Conservation (phyloP, 2,797 vertebrate species). For the Jordanella pulchra region DNA sequence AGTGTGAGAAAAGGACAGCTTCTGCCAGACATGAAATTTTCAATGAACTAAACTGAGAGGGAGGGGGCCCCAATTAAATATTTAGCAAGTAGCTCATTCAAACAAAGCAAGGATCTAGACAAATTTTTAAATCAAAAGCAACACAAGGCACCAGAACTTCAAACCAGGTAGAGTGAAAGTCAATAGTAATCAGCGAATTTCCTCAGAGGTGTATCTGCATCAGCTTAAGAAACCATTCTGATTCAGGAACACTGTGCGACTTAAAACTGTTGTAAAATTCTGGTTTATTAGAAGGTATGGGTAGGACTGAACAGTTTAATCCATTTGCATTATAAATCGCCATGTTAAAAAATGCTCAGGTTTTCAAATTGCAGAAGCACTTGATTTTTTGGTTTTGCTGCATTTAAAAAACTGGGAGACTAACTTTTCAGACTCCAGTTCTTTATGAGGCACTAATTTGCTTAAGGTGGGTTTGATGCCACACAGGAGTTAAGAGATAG, state of each 20-base stretch:
- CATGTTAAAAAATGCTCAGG: too few species aligned
- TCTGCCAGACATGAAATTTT: constrained; percentile 59
- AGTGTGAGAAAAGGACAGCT: constrained; percentile 31
- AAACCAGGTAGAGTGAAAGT: constrained; percentile 65
- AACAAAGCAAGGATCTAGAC: constrained; percentile 65
- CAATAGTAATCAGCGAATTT: constrained; percentile 57
- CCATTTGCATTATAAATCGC: too few species aligned
- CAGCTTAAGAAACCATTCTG: neutral
- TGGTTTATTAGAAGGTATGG: too few species aligned
- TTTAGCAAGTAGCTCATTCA: constrained; percentile 63
- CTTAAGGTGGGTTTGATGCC: too few species aligned
- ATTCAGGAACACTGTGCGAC: constrained; percentile 6
- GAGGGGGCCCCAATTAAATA: constrained; percentile 62
- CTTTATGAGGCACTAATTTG: too few species aligned
- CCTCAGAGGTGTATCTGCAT: constrained; percentile 34
- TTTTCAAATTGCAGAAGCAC: too few species aligned
- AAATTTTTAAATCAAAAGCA: constrained; percentile 66
- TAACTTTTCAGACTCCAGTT: too few species aligned
- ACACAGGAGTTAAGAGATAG: too few species aligned
- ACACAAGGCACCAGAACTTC: constrained; percentile 53
- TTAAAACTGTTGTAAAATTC: too few species aligned
- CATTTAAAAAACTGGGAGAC: too few species aligned
- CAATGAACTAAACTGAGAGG: constrained; percentile 43
- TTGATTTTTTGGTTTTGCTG: too few species aligned
- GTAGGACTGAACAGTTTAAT: too few species aligned